phyloP scores from a whole-genome alignment of 2,797 vertebrate genomes.

The Varecia variegata region DNA sequence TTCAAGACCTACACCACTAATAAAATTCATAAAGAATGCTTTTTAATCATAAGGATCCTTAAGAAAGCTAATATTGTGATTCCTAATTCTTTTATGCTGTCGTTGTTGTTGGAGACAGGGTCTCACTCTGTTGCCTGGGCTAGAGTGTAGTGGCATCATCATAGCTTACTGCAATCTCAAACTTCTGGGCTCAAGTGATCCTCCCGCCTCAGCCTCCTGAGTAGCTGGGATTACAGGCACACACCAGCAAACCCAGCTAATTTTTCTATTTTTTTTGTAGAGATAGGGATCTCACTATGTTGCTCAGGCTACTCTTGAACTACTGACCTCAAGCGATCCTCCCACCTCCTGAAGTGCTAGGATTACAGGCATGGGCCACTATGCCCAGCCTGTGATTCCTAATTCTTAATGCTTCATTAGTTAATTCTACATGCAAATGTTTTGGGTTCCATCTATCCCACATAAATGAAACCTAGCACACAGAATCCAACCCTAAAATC shows the following conservation, averaged over 20 bases:
- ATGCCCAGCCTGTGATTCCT: background rate
- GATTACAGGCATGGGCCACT: background rate
- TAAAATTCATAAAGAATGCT: slow-evolving; percentile 43
- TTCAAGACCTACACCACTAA: background rate
- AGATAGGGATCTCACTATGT: background rate
- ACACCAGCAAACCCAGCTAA: background rate
- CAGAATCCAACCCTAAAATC: slow-evolving; percentile 31
- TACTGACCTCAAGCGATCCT: background rate
- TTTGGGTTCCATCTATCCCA: background rate
- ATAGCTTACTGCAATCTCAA: background rate
- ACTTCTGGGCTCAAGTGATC: background rate
- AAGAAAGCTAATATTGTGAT: slow-evolving; percentile 3
- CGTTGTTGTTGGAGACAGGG: background rate
- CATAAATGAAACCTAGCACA: slow-evolving; percentile 53
- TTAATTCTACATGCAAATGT: background rate
- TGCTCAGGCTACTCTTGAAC: background rate
- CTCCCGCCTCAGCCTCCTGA: background rate
- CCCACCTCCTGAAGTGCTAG: background rate
- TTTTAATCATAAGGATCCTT: slow-evolving; percentile 36
- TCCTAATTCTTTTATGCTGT: background rate
- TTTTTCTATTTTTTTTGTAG: background rate
- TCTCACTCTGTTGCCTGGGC: background rate
- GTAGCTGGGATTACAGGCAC: background rate
- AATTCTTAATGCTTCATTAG: slow-evolving; percentile 19
- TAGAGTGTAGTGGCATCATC: background rate